Percentiles rank a stretch among this genome's conserved stretches.
These are phyloP conservation scores for Platichthys flesus DNA, from an alignment of 2,113 vertebrate species.

Conservation along the genomic window DNA sequence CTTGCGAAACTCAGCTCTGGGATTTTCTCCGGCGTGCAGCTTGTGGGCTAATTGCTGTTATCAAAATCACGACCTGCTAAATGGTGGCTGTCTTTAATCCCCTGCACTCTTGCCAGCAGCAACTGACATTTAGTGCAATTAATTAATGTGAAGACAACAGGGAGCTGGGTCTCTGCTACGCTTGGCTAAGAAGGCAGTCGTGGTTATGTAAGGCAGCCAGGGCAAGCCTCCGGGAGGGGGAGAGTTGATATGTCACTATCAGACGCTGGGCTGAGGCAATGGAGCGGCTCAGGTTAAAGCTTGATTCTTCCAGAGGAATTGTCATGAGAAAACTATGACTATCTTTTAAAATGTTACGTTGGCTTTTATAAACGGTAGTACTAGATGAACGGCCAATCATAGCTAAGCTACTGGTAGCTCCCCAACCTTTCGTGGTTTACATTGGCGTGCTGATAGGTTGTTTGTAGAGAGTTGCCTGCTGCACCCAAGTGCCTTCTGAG, in stretches of 20 bases:
- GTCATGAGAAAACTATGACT: constrained; percentile 9
- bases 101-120: constrained; percentile 68
- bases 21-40: constrained; percentile 49
- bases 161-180: constrained; percentile 43
- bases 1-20: constrained; percentile 13
- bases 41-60: constrained; percentile 82
- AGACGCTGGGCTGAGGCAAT: neutral
- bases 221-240: constrained; percentile 5
- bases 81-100: constrained; percentile 74
- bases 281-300: constrained; percentile 20
- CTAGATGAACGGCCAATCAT: neutral
- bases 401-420: too few relatives aligned
- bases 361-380: constrained; percentile 1
- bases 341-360: neutral
- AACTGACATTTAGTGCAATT: constrained; percentile 81
- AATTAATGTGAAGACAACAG: constrained; percentile 74
- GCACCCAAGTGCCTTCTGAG: too few relatives aligned
- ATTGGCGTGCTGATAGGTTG: too few relatives aligned
- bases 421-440: too few relatives aligned
- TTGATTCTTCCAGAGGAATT: neutral
- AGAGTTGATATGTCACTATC: constrained; percentile 12
- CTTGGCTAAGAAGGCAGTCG: constrained; percentile 42
- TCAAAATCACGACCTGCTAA: constrained; percentile 80
- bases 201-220: constrained; percentile 18
- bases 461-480: too few relatives aligned